Percentiles rank a stretch among this genome's conserved stretches.
phyloP scores from a whole-genome alignment of 1,140 invertebrate genomes.

The Venturia canescens region DNA sequence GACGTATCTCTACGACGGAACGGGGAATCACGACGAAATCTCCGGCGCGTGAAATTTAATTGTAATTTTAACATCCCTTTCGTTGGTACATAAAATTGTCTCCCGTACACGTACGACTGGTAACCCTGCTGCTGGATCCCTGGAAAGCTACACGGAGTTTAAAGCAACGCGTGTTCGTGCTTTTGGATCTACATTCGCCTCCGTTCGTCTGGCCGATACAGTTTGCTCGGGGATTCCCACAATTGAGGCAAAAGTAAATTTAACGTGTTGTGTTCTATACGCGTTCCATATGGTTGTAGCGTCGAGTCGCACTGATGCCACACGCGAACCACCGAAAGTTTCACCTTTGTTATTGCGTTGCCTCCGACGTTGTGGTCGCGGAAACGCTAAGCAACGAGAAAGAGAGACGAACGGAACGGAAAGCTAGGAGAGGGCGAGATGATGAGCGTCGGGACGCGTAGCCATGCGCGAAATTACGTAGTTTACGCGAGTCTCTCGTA shows the following conservation, averaged over 20 bases:
- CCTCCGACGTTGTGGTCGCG: background rate
- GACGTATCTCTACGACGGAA: background rate
- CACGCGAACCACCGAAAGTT: constrained; percentile 38
- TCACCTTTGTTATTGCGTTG: constrained; percentile 42
- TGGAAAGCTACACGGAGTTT: constrained; percentile 6
- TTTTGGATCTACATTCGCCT: constrained; percentile 1
- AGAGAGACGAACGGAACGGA: constrained; percentile 10
- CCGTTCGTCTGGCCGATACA: constrained; percentile 16
- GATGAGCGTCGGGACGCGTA: constrained; percentile 49
- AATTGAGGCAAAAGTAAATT: constrained; percentile 29
- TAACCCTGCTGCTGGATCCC: background rate
- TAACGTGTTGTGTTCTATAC: constrained; percentile 1
- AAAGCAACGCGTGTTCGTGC: background rate
- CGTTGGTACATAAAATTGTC: constrained; percentile 5
- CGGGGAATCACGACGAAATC: background rate
- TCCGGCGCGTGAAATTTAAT: constrained; percentile 53
- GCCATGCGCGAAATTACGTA: constrained; percentile 66
- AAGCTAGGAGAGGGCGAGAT: background rate
- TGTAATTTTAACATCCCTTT: constrained; percentile 44
- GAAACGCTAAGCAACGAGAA: constrained; percentile 10
- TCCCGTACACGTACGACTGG: background rate
- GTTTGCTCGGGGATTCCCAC: constrained; percentile 32
- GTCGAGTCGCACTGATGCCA: constrained; percentile 26
- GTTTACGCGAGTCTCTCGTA: constrained; percentile 52
- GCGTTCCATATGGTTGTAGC: background rate